Base-by-base conservation (phyloP, 2,888 invertebrate species). In the Trachelus troglodyta region DNA sequence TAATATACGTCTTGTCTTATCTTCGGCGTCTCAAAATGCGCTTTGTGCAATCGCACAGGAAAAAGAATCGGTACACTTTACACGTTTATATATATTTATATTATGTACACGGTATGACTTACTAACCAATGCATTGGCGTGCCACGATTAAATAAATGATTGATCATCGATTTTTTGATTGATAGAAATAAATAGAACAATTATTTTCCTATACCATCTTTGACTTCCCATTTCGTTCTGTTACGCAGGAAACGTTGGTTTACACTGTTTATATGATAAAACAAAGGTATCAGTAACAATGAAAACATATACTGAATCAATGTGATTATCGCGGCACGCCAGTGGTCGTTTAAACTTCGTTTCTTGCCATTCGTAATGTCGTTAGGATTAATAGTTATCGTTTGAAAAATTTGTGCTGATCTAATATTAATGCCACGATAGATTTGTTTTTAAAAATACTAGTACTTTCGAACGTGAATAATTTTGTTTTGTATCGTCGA, bases 381-480 rank as follows among this genome's bases (percentile, higher is more conserved):
- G 9, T 74, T 75, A 56, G 4, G 6, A 12, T 69, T 33, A 30
- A 56, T 69, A 75, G 40, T 75, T 75, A 23, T 56, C 75, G 40
- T 33, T 75, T 71, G 30, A 75, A 40, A 75, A 79, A 79, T 79
- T 81, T 76, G 78, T 76, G 77, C 77, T 75, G 79, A 78, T 80
- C 78, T 35, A 40, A 68, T 34, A 73, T 73, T 56, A 76, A n/a
- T 68, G 23, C 73, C 33, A 71, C 40, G 56, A 69, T 40, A 75
- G 75, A 78, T 34, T 79, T 69, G 56, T 76, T 79, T 78, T 80
- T 80, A 82, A 84, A 83, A 82, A 85, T 81, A 83, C 78, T 81
- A 83, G 80, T 82, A 82, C 79, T 82, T 84, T 79, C 82, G 79
- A 83, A 78, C 78, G 75, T 80, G 33, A 73, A 80, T 83, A 76